Conservation (phyloP, 37 sponge, comb jelly and placozoan genomes). For the Petrosia ficiformis region DNA sequence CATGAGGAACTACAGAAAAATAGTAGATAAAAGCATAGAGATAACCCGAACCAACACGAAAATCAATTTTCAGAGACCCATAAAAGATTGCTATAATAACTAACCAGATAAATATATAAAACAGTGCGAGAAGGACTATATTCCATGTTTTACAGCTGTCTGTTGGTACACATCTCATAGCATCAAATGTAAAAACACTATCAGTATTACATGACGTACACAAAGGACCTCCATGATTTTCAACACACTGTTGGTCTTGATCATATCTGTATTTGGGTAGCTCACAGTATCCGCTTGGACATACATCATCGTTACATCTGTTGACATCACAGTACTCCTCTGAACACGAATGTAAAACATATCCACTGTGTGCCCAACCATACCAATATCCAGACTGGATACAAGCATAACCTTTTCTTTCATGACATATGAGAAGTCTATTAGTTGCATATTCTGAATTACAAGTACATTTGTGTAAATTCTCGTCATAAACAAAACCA, state of each 20-base stretch:
- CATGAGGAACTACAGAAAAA: not conserved
- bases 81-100: not conserved
- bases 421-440: not conserved
- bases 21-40: not conserved
- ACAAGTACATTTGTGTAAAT: not conserved
- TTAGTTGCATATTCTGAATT: not conserved
- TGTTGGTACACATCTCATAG: not conserved
- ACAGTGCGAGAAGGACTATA: not conserved
- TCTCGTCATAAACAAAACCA: not conserved
- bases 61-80: not conserved
- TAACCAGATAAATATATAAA: not conserved
- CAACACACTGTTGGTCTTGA: not conserved
- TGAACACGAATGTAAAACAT: not conserved
- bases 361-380: not conserved
- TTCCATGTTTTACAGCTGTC: not conserved
- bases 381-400: constrained; percentile 1
- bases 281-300: not conserved
- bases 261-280: not conserved
- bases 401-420: not conserved
- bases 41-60: not conserved
- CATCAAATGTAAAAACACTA: not conserved
- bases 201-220: not conserved
- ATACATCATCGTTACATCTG: not conserved
- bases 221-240: not conserved
- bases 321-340: not conserved